These are phyloP conservation scores for Otus sunia DNA, from an alignment of 2,113 vertebrate genomes.

Conservation along the genomic window DNA sequence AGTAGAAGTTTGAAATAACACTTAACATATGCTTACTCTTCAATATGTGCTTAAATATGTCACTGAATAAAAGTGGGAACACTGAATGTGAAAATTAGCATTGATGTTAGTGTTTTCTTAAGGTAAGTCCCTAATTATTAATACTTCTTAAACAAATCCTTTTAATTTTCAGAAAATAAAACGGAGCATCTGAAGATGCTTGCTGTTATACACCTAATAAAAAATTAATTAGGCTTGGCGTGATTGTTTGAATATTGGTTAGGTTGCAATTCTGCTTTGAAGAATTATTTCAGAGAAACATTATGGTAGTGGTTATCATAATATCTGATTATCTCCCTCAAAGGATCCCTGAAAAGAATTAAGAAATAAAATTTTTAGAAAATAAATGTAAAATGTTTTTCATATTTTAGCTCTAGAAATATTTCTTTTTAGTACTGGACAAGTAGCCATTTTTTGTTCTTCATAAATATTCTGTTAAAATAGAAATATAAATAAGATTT, in stretches of 20 bases:
- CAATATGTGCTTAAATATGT: not conserved
- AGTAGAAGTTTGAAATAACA: not conserved
- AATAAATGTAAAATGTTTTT: not conserved
- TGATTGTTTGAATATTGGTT: not conserved
- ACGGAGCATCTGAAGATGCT: not conserved
- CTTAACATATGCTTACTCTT: not conserved
- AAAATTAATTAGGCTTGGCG: not conserved
- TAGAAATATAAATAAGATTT: not conserved
- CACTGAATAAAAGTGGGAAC: not conserved
- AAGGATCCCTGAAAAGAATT: not conserved
- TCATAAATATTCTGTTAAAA: not conserved
- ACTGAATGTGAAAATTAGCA: not conserved
- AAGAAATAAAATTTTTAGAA: not conserved
- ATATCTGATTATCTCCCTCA: not conserved
- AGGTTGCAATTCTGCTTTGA: not conserved
- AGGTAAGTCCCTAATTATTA: not conserved
- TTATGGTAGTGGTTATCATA: not conserved
- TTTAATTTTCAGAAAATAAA: not conserved
- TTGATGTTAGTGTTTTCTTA: not conserved
- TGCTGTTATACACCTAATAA: not conserved
- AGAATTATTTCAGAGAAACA: not conserved
- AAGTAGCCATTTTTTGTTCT: not conserved
- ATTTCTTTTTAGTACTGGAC: not conserved
- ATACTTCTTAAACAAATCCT: not conserved
- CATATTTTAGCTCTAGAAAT: not conserved